phyloP scores from a whole-genome alignment of 2,888 invertebrate species.

The Yponomeuta evonymella region DNA sequence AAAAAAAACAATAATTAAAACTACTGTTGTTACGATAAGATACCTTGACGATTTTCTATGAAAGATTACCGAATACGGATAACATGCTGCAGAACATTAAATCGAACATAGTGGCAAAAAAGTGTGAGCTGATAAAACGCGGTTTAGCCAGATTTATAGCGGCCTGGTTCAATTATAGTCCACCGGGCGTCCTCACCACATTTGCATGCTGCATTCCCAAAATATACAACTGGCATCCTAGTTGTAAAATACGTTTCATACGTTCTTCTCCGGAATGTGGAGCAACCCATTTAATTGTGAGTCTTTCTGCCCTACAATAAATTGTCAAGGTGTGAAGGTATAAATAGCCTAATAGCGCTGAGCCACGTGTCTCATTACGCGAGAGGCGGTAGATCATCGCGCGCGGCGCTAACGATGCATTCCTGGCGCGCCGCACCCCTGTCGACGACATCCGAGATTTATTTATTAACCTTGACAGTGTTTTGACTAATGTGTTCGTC shows the following conservation, averaged over 20 bases:
- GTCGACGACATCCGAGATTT: constrained; percentile 7
- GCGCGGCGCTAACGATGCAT: constrained; percentile 6
- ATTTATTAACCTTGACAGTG: constrained; percentile 10
- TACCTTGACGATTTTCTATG: no score
- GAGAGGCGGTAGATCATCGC: neutral
- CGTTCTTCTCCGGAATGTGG: neutral
- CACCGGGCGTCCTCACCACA: constrained; percentile 13
- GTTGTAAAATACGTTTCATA: neutral
- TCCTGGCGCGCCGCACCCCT: neutral
- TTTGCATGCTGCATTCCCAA: neutral
- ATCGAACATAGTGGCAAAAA: neutral
- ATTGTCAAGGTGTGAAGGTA: neutral
- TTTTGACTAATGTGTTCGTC: constrained; percentile 2
- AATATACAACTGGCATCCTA: neutral
- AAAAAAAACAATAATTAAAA: no score
- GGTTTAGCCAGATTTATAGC: constrained; percentile 31
- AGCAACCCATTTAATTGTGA: neutral
- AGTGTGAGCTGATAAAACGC: constrained; percentile 22
- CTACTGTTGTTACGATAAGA: no score
- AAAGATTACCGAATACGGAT: neutral
- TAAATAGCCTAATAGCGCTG: neutral
- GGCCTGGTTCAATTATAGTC: constrained; percentile 27
- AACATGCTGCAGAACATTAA: neutral
- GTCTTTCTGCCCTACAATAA: neutral
- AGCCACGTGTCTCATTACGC: neutral